Conservation (phyloP, 2,888 invertebrate species). For the Deroplatys truncata region DNA sequence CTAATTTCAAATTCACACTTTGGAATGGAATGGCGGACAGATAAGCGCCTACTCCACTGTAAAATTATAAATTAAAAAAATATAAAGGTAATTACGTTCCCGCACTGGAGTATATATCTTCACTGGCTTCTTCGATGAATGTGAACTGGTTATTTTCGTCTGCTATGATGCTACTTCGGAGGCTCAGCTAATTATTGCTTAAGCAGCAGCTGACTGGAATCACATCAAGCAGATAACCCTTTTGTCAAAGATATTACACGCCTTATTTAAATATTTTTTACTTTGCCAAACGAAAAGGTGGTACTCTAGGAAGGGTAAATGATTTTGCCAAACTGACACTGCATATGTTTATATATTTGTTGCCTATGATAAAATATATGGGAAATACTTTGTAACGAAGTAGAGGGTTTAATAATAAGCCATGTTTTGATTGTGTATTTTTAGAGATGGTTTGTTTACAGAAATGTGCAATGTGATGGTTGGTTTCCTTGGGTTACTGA, state of each 20-base stretch:
- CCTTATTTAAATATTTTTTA: too few species aligned
- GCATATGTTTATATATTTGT: too few species aligned
- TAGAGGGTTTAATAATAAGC: neutral
- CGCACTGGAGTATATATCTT: neutral
- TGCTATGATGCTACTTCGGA: neutral
- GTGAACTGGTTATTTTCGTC: neutral
- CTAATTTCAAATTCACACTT: too few species aligned
- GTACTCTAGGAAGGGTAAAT: neutral
- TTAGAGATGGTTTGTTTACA: neutral
- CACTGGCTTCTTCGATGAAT: neutral
- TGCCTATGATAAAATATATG: neutral
- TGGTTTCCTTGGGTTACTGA: neutral
- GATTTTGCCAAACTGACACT: too few species aligned
- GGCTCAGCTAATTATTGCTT: slow-evolving; percentile 16
- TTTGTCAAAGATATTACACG: neutral
- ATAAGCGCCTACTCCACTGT: too few species aligned
- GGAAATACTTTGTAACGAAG: too few species aligned
- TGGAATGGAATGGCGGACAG: too few species aligned
- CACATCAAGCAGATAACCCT: neutral
- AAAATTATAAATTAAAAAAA: too few species aligned
- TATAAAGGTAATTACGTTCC: too few species aligned
- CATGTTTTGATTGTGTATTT: neutral
- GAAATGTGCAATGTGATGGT: neutral
- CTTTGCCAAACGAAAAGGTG: too few species aligned
- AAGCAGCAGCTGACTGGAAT: neutral